Base-by-base conservation (phyloP, 2,888 invertebrate species). In the Hydroisotoma schaefferi region DNA sequence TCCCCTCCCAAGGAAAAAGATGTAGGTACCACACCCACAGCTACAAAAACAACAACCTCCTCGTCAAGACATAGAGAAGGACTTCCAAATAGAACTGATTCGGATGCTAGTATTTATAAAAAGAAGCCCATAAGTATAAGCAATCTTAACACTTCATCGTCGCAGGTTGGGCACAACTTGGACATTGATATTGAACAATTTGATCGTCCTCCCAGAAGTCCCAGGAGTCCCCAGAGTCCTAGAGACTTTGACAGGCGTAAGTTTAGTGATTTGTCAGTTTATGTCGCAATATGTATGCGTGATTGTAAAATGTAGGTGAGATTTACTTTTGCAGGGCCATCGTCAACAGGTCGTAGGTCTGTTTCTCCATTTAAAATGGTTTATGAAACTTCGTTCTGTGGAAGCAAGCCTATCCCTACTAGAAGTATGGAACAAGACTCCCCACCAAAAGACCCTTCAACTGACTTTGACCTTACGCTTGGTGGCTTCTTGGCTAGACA, bases 321-420 rank as follows among this genome's bases (percentile, higher is more conserved):
- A 33, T 33, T 33, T 6, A 40, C 15, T 18, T 6, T 8, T 26
- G 2, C 29, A 54, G 57, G 59, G 20, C 57, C 57, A 26, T 65
- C 57, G 2, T 44, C 56, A n/a, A n/a, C n/a, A n/a, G 65, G 56
- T 33, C 53, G 62, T 27, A 55, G 63, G 25, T 59, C 71, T 64
- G 28, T 73, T 62, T 33, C 73, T 64, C 54, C 70, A 59, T 44
- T 64, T 56, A 52, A 72, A 65, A 70, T 63, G 63, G 80, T 91
- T 55, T 80, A 92, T 58, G 92, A 92, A 78, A 92, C 92, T 1
- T 91, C 91, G 0, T 92, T 92, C 76, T 92, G 91, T 77, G 92
- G 92, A 1, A 87, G 86, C 53, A 90, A 88, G 74, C 87, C 89
- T 80, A 80, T 82, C 80, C 47, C 82, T 77, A 2, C 80, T 78